Conservation (phyloP, 2,888 invertebrate species). For the Lepidonotus clava region DNA sequence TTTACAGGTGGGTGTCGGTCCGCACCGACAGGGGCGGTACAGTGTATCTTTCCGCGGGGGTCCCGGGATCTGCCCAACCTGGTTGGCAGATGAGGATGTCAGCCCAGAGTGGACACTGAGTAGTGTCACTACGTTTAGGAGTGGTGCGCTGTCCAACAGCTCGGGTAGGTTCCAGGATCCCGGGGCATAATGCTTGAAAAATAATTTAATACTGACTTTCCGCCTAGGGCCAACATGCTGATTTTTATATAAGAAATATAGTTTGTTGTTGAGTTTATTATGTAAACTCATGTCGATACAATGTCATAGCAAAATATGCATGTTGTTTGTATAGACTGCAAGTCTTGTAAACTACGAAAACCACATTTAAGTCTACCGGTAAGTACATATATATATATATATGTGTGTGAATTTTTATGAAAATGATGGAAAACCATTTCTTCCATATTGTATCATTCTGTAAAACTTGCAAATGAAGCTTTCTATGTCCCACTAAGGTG, state of each 20-base stretch:
- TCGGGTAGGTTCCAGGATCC: conserved; percentile 21
- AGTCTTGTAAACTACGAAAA: background rate
- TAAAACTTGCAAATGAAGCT: background rate
- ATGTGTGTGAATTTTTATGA: too few relatives aligned
- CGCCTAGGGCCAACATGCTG: conserved; percentile 10
- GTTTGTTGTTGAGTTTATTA: conserved; percentile 13
- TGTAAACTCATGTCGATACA: background rate
- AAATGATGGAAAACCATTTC: background rate
- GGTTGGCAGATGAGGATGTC: too few relatives aligned
- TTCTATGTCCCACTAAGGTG: background rate
- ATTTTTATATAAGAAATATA: conserved; percentile 23
- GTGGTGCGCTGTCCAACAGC: background rate
- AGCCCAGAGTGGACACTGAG: too few relatives aligned
- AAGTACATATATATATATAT: too few relatives aligned
- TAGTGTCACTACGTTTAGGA: too few relatives aligned
- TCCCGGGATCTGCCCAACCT: background rate
- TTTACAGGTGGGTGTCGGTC: too few relatives aligned
- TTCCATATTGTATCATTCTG: background rate
- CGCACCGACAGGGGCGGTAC: too few relatives aligned
- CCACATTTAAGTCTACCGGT: background rate
- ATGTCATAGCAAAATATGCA: background rate
- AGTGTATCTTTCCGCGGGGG: conserved; percentile 30
- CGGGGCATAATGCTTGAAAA: conserved; percentile 44
- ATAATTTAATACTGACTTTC: conserved; percentile 28
- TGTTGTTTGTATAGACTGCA: background rate